phyloP scores from a whole-genome alignment of 2,888 invertebrate genomes.

The Augiades crinisus region DNA sequence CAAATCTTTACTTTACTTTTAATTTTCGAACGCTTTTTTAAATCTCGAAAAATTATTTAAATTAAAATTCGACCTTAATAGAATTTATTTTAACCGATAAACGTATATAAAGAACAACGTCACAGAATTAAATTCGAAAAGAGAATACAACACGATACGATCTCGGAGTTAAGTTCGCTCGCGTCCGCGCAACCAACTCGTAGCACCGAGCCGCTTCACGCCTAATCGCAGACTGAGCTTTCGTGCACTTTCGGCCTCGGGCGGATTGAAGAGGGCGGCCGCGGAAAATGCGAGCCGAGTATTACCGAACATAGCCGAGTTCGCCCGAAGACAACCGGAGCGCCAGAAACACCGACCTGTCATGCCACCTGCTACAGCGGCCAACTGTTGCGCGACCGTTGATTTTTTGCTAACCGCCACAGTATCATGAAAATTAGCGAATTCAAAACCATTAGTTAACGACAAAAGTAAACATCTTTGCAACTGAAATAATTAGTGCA shows the following conservation, averaged over 20 bases:
- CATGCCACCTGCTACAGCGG: conserved; percentile 72
- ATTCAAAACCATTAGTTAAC: conserved; percentile 31
- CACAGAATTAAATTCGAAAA: background rate
- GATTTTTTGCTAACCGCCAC: conserved; percentile 70
- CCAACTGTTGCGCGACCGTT: conserved; percentile 81
- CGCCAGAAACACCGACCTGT: conserved; percentile 55
- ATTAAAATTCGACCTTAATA: too few relatives aligned
- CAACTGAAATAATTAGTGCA: background rate
- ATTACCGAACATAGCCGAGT: conserved; percentile 44
- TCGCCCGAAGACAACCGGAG: conserved; percentile 40
- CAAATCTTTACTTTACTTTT: conserved; percentile 1
- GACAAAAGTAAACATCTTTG: conserved; percentile 13
- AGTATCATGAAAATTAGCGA: conserved; percentile 68
- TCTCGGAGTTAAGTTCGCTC: conserved; percentile 39
- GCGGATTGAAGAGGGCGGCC: conserved; percentile 74
- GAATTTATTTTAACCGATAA: too few relatives aligned
- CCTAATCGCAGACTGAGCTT: conserved; percentile 74
- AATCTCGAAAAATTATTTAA: too few relatives aligned
- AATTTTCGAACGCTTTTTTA: background rate
- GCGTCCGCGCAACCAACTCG: conserved; percentile 31
- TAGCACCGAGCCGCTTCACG: conserved; percentile 59
- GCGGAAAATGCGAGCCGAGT: conserved; percentile 56
- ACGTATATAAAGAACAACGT: too few relatives aligned
- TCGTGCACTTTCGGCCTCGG: conserved; percentile 49
- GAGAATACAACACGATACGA: conserved; percentile 31